A percentile compares a stretch with the other conserved stretches of the same genome.
Conservation (phyloP, 2,888 invertebrate species). For the Rhabditophanes sp. region DNA sequence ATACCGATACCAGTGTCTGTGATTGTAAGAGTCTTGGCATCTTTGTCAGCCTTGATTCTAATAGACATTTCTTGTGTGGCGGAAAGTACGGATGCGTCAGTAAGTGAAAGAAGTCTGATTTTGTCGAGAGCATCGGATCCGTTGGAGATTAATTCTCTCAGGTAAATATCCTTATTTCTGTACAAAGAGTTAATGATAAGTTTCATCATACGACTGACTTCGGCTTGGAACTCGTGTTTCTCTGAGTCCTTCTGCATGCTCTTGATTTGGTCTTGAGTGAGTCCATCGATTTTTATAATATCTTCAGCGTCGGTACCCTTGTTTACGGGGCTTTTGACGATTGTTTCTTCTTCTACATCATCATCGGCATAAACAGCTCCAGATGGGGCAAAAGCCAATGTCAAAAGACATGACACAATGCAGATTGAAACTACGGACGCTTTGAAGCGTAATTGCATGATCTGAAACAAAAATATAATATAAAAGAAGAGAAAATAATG, state of each 20-base stretch:
- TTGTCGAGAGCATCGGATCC: slow-evolving; percentile 97
- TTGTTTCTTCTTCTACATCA: slow-evolving; percentile 30
- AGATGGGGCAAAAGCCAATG: no score
- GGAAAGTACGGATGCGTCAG: slow-evolving; percentile 63
- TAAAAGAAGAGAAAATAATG: no score
- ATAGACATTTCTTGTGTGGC: slow-evolving; percentile 68
- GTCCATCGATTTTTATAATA: slow-evolving; percentile 76
- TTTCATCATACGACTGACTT: slow-evolving; percentile 99
- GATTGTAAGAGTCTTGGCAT: slow-evolving; percentile 73
- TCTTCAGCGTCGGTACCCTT: slow-evolving; percentile 82
- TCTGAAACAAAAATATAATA: no score
- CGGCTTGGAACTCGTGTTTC: slow-evolving; percentile 68
- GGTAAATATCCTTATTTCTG: slow-evolving; percentile 76
- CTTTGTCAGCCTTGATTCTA: slow-evolving; percentile 80
- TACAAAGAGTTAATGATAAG: slow-evolving; percentile 97
- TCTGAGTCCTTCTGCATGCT: slow-evolving; percentile 69
- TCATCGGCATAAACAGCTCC: slow-evolving; percentile 16
- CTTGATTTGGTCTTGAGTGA: slow-evolving; percentile 80
- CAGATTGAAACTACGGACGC: no score
- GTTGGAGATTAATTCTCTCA: slow-evolving; percentile 85
- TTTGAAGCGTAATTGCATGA: no score
- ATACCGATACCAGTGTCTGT: slow-evolving; percentile 96
- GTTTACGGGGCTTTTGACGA: slow-evolving; percentile 60
- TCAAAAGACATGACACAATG: no score
- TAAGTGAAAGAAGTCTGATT: slow-evolving; percentile 76